Conservation (phyloP, 1,140 invertebrate species). For the Elysia chlorotica region DNA sequence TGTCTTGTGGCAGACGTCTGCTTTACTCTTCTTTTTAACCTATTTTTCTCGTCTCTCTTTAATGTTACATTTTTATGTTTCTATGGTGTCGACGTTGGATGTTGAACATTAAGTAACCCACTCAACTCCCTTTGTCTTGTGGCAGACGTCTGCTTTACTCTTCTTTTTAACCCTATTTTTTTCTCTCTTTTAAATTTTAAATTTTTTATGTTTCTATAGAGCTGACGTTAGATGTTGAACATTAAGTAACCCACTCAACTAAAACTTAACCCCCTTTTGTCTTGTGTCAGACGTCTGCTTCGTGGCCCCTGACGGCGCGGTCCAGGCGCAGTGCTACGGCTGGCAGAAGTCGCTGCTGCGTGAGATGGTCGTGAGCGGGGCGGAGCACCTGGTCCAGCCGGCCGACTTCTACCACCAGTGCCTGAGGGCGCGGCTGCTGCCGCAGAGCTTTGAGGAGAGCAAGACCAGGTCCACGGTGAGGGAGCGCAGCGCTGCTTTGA, state of each 20-base stretch:
- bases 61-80: too few species aligned
- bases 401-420: slow-evolving; percentile 69
- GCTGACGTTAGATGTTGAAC: too few species aligned
- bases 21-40: neutral
- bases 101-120: neutral
- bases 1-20: neutral
- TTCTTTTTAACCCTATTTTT: too few species aligned
- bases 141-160: too few species aligned
- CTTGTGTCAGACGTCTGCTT: slow-evolving; percentile 5
- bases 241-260: neutral
- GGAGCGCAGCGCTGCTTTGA: too few species aligned
- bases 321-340: slow-evolving; percentile 6
- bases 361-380: slow-evolving; percentile 69
- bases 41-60: too few species aligned
- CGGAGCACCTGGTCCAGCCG: slow-evolving; percentile 72
- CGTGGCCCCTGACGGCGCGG: neutral
- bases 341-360: slow-evolving; percentile 60
- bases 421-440: slow-evolving; percentile 68
- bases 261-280: neutral
- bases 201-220: too few species aligned
- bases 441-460: slow-evolving; percentile 30
- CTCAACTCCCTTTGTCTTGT: too few species aligned
- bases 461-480: slow-evolving; percentile 16
- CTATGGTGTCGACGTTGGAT: too few species aligned
- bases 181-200: too few species aligned